phyloP scores from a whole-genome alignment of 2,888 invertebrate genomes.

The Drosophila setosimentum region DNA sequence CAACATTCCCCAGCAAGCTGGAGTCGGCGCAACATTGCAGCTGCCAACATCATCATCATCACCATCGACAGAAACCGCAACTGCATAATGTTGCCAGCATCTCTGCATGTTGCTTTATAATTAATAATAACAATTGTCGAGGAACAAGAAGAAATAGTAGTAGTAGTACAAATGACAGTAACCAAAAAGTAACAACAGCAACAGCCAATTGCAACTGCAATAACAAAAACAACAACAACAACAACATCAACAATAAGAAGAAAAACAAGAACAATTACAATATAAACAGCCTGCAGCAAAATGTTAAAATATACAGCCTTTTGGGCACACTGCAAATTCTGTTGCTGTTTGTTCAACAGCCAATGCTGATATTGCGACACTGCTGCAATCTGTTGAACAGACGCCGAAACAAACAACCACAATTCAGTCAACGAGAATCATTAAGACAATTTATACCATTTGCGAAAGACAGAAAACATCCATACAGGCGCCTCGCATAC shows the following conservation, averaged over 20 bases:
- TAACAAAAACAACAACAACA: conserved; percentile 18
- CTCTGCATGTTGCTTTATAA: conserved; percentile 38
- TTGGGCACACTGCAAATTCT: conserved; percentile 64
- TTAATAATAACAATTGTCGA: conserved; percentile 10
- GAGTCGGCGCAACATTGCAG: conserved; percentile 37
- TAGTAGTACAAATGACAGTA: conserved; percentile 70
- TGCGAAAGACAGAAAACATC: conserved; percentile 24
- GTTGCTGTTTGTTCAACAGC: conserved; percentile 47
- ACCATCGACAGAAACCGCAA: conserved; percentile 16
- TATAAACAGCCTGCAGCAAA: conserved; percentile 25
- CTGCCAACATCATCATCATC: conserved; percentile 26
- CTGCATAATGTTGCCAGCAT: conserved; percentile 21
- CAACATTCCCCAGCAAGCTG: conserved; percentile 54
- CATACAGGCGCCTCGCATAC: conserved; percentile 22
- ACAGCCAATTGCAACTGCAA: conserved; percentile 42
- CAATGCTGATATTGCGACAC: conserved; percentile 39
- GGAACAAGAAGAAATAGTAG: conserved; percentile 21
- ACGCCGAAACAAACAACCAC: conserved; percentile 34
- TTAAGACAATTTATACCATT: conserved; percentile 7
- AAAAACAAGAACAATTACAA: conserved; percentile 26
- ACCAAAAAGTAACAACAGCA: conserved; percentile 59
- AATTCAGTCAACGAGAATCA: conserved; percentile 7
- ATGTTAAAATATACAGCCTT: conserved; percentile 38
- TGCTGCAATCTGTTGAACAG: conserved; percentile 54
- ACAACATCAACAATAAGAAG: conserved; percentile 14